These are phyloP conservation scores for Labrus mixtus DNA, from an alignment of 2,113 vertebrate species.

Conservation along the genomic window DNA sequence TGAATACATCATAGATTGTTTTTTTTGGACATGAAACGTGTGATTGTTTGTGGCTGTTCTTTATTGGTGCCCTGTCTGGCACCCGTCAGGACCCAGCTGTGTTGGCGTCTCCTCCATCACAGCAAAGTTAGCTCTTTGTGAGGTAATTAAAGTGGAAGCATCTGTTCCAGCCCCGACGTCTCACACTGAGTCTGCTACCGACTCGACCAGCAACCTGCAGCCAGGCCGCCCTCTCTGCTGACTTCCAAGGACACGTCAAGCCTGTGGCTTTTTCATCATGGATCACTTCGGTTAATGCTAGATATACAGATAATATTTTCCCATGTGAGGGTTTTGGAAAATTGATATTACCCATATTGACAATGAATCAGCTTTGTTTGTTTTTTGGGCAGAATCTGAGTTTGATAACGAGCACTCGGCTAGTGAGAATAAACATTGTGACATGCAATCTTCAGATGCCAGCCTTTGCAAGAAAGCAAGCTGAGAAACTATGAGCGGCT, in stretches of 20 bases:
- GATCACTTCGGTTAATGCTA: neutral
- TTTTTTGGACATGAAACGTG: neutral
- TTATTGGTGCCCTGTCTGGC: conserved; percentile 62
- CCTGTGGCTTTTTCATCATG: neutral
- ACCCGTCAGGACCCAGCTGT: conserved; percentile 76
- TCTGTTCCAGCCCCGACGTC: conserved; percentile 57
- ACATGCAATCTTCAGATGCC: neutral
- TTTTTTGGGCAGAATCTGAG: too few relatives aligned
- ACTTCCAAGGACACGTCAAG: neutral
- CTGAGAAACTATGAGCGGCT: neutral
- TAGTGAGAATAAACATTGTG: neutral
- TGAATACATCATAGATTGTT: conserved; percentile 58
- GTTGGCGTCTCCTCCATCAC: conserved; percentile 68
- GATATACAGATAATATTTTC: neutral
- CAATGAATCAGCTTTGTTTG: neutral
- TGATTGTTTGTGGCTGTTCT: conserved; percentile 32
- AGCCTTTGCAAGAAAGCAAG: neutral
- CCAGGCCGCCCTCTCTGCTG: neutral
- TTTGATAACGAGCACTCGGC: too few relatives aligned
- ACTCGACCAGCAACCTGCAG: conserved; percentile 40
- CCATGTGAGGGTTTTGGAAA: neutral
- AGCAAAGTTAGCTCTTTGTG: conserved; percentile 66
- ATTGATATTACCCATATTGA: neutral
- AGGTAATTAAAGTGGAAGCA: conserved; percentile 77
- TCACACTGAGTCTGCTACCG: conserved; percentile 66